Evolutionary conservation across 2,888 invertebrate species (phyloP), one percentile per base, ranked within the genome.

Genomic region (Lottia scabra): DNA sequence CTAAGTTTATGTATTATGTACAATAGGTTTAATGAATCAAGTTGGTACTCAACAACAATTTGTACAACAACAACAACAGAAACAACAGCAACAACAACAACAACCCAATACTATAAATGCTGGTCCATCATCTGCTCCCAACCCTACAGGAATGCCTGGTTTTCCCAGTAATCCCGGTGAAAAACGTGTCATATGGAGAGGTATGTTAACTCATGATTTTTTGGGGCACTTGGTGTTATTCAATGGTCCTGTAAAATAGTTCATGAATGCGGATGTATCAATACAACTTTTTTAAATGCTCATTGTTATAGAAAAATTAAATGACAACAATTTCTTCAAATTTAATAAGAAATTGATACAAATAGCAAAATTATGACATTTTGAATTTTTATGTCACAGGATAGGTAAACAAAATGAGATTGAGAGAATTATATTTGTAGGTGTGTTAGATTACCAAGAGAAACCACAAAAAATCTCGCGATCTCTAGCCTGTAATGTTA

Each of bases 401-500:
- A n/a, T n/a, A n/a, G n/a, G n/a, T n/a, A 30, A 30, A 30, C 30
- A 4, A 30, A 30, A 30, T 30, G 5, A 30, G 30, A 30, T 30
- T 30, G 2, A 30, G 30, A 30, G 30, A 30, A 30, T 19, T 26
- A 6, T 19, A 8, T 16, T 71, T 70, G 3, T 75, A 84, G 86
- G 86, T 64, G 79, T 80, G 26, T 91, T 98, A 46, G 97, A 98
- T 90, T 97, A 97, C 96, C 94, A 95, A 87, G 97, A 97, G 88
- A 97, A 97, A 89, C 93, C 93, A 69, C 74, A 73, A 85, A 84
- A 81, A 71, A 81, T 83, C 44, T 78, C 83, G 1, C 75, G 94
- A 74, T 93, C 94, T 74, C 93, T 95, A 19, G 93, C 94, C 1
- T 95, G 96, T 91, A 93, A 95, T 87, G 93, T 97, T 27, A 85